A percentile compares a stretch with the other conserved stretches of the same genome.
phyloP scores from a whole-genome alignment of 2,888 invertebrate genomes.

The Terebella lapidaria region DNA sequence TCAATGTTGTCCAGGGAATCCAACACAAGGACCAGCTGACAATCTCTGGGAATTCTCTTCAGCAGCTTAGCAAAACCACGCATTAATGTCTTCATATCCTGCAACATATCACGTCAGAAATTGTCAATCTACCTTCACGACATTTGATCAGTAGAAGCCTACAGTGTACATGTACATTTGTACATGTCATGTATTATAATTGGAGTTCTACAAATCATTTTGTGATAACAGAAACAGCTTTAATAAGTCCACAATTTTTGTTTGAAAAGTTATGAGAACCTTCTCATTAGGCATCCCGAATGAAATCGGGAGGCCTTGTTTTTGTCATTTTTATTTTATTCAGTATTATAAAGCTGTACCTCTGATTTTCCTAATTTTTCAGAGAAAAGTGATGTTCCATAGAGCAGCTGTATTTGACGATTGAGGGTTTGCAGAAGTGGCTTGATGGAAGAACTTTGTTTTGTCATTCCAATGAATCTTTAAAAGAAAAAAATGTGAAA shows the following conservation, averaged over 20 bases:
- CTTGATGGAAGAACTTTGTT: constrained; percentile 31
- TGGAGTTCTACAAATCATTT: background rate
- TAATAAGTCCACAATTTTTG: background rate
- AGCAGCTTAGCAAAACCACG: constrained; percentile 13
- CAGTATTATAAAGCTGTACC: background rate
- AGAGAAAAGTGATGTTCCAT: constrained; percentile 8
- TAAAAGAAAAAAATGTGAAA: no score
- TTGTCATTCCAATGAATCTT: constrained; percentile 43
- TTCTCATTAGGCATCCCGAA: no score
- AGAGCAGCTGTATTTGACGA: constrained; percentile 27
- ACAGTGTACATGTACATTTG: background rate
- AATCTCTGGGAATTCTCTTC: background rate
- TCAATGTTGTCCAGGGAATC: constrained; percentile 41
- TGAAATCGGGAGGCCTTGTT: no score
- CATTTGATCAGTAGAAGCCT: no score
- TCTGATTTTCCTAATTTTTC: background rate
- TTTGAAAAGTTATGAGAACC: no score
- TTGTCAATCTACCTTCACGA: background rate
- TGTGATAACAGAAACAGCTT: background rate
- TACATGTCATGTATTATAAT: background rate
- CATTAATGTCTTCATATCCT: constrained; percentile 15
- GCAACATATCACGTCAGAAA: background rate
- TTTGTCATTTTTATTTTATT: no score
- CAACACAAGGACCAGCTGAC: constrained; percentile 30
- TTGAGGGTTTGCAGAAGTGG: constrained; percentile 30